Base-by-base conservation (phyloP, 2,113 vertebrate genomes). In the Hippocampus abdominalis region DNA sequence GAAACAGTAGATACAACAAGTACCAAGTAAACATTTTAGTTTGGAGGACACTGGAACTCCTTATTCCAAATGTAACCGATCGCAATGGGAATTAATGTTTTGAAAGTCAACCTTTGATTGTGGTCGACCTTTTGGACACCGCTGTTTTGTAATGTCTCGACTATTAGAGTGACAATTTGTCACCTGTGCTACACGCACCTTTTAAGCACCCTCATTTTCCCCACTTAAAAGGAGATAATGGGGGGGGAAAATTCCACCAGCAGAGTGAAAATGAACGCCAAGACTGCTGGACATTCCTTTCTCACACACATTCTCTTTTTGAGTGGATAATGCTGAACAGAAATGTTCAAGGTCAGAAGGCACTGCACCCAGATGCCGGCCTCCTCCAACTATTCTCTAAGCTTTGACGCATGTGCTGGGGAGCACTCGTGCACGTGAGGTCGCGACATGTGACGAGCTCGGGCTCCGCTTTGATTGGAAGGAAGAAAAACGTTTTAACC, bases 391-490 rank as follows among this genome's bases (percentile, higher is more conserved):
- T 64, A 42, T 51, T 65, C 49, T 46, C 6, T 59, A 74, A 15
- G 10, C 51, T 64, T 48, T 76, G 2, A 71, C 78, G 88, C 81
- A 80, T 68, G 79, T 72, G 69, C 61, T n/a, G 68, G 81, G 20
- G 78, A 68, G 62, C 61, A 71, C 39, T 64, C 63, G 66, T 51
- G 66, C 85, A 89, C 64, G 78, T 89, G 89, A 91, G 70, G 67
- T 78, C 63, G 29, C 20, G 62, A 25, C 77, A 76, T 60, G 64
- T 48, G 60, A 76, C 0, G 56, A 73, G 65, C 67, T 66, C 63
- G 46, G 21, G 23, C 70, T 80, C 63, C 11, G 53, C 21, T 68
- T 73, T 75, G 60, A 73, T 74, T 74, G 56, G 67, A 44, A 70
- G 57, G 64, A 70, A 68, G 64, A 63, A 53, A 66, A 74, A 61